Conservation (phyloP, 2,888 invertebrate genomes). For the Trachelus stipa region DNA sequence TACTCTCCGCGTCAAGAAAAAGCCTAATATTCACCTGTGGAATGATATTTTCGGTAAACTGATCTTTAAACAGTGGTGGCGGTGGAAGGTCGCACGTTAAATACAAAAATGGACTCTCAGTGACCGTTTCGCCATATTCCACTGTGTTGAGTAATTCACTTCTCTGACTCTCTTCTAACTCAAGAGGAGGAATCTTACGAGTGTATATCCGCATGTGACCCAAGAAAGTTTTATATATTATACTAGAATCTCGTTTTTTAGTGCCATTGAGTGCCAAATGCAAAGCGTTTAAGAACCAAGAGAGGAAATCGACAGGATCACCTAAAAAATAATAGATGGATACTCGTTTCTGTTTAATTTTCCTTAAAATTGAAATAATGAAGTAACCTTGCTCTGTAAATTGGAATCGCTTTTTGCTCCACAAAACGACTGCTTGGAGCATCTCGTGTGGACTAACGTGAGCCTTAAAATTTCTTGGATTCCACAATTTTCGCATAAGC, state of each 20-base stretch:
- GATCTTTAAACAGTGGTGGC: conserved; percentile 97
- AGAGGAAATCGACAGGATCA: conserved; percentile 97
- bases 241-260: conserved; percentile 87
- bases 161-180: conserved; percentile 90
- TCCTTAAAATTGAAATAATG: neutral
- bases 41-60: conserved; percentile 97
- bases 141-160: conserved; percentile 81
- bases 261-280: conserved; percentile 95
- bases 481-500: conserved; percentile 97
- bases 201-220: conserved; percentile 92
- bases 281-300: conserved; percentile 97
- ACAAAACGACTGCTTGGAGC: conserved; percentile 97
- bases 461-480: conserved; percentile 98
- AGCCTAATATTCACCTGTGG: conserved; percentile 79
- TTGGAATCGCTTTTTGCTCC: conserved; percentile 97
- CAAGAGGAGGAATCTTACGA: conserved; percentile 92
- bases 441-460: conserved; percentile 99
- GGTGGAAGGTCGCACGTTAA: conserved; percentile 98
- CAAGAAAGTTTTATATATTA: conserved; percentile 94
- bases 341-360: neutral
- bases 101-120: conserved; percentile 95
- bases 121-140: conserved; percentile 88
- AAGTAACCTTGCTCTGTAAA: conserved; percentile 92
- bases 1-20: neutral
- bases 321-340: conserved; percentile 69